Evolutionary conservation across 2,888 invertebrate species (phyloP).

Genomic region (Protonemura montana): DNA sequence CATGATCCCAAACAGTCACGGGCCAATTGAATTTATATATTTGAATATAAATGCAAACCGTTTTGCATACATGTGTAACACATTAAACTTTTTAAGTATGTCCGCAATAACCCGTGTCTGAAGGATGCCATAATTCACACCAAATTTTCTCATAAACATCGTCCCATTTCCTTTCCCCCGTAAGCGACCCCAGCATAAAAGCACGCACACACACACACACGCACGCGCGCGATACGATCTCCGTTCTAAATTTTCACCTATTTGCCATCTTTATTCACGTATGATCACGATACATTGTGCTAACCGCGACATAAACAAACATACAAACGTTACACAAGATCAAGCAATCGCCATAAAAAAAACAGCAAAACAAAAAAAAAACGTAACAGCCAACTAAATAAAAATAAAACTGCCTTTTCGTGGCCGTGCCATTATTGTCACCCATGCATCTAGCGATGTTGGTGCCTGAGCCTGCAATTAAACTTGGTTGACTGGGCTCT

Average conservation of each 20-base stretch:
- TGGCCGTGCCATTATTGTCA: not conserved
- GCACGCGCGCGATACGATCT: not conserved
- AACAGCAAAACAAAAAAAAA: too few relatives aligned
- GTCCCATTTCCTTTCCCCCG: not conserved
- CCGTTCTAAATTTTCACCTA: not conserved
- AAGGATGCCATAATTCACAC: not conserved
- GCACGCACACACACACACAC: not conserved
- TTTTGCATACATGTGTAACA: not conserved
- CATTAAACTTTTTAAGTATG: not conserved
- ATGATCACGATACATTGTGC: not conserved
- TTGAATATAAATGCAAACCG: not conserved
- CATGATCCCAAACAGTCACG: not conserved
- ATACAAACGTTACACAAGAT: not conserved
- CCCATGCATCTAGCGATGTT: not conserved
- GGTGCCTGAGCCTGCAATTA: not conserved
- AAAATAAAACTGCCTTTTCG: not conserved
- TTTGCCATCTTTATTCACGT: not conserved
- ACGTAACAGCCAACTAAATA: too few relatives aligned
- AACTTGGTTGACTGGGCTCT: not conserved
- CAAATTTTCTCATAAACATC: not conserved
- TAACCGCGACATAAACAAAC: not conserved
- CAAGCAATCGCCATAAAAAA: not conserved
- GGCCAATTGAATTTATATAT: not conserved
- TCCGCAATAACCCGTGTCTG: slow-evolving; percentile 2
- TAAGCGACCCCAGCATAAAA: too few relatives aligned